These are phyloP conservation scores for Tiliacea aurago DNA, from an alignment of 2,888 invertebrate species.

Conservation along the genomic window DNA sequence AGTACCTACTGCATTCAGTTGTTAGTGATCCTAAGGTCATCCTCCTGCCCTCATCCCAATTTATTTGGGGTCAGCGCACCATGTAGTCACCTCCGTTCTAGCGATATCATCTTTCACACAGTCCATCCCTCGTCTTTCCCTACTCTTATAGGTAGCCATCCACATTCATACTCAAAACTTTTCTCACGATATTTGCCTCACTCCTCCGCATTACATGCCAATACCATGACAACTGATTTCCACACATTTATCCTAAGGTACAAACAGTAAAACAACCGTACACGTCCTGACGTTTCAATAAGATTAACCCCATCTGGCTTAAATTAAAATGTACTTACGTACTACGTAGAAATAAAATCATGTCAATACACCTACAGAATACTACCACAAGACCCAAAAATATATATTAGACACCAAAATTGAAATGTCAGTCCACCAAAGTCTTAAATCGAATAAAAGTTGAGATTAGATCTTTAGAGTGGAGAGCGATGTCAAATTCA, in stretches of 20 bases:
- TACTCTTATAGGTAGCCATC: too few relatives aligned
- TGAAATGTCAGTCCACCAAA: constrained; percentile 18
- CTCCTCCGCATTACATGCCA: background rate
- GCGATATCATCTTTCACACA: background rate
- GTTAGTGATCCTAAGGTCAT: background rate
- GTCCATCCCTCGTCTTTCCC: background rate
- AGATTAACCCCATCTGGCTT: background rate
- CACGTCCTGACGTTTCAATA: background rate
- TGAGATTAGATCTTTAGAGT: constrained; percentile 57
- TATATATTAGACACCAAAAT: constrained; percentile 21
- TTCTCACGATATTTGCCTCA: background rate
- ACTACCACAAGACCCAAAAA: background rate
- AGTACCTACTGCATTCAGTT: background rate
- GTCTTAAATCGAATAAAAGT: constrained; percentile 58
- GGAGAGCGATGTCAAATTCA: constrained; percentile 62
- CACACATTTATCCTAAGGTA: background rate
- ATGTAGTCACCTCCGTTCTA: background rate
- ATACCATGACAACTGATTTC: background rate
- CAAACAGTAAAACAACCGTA: background rate
- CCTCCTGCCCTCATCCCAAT: background rate
- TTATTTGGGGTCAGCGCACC: background rate
- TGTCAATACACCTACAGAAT: background rate
- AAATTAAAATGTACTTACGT: background rate
- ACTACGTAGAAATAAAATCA: background rate
- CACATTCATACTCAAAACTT: too few relatives aligned